These are phyloP conservation scores for Agapostemon virescens DNA, from an alignment of 2,888 invertebrate genomes.

Conservation along the genomic window DNA sequence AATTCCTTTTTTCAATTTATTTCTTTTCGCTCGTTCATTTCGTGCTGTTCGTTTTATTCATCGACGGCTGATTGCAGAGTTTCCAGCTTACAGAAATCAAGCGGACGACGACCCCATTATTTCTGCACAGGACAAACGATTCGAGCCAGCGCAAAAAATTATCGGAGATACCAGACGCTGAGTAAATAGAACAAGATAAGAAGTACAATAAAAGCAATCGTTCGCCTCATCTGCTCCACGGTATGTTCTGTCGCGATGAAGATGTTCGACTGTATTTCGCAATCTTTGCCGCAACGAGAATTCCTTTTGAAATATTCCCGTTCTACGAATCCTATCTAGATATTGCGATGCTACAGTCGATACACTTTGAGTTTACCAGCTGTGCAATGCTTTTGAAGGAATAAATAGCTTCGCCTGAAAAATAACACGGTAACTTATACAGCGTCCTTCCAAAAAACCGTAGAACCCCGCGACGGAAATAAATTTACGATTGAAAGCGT, in stretches of 20 bases:
- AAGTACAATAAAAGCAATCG: slow-evolving; percentile 47
- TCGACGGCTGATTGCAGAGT: slow-evolving; percentile 48
- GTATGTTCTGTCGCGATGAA: slow-evolving; percentile 23
- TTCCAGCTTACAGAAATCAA: slow-evolving; percentile 49
- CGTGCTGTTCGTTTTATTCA: slow-evolving; percentile 42
- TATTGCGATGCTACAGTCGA: background rate
- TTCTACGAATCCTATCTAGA: background rate
- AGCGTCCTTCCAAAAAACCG: background rate
- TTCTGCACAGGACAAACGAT: slow-evolving; percentile 32
- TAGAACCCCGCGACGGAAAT: background rate
- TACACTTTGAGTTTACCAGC: background rate
- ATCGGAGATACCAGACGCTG: slow-evolving; percentile 40
- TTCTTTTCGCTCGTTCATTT: slow-evolving; percentile 1
- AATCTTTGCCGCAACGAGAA: slow-evolving; percentile 24
- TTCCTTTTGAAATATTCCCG: slow-evolving; percentile 30
- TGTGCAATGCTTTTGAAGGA: background rate
- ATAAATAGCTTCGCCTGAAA: slow-evolving; percentile 2
- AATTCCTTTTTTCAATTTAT: slow-evolving; percentile 34
- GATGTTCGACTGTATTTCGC: slow-evolving; percentile 21
- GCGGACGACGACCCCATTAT: slow-evolving; percentile 48
- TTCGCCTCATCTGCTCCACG: slow-evolving; percentile 35
- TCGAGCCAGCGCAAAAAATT: slow-evolving; percentile 44
- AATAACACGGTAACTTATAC: background rate
- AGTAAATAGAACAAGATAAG: slow-evolving; percentile 53
- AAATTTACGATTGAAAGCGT: background rate